Conservation (phyloP, 30 jellyfish, hydroid and myxozoan species). For the Chrysaora quinquecirrha region DNA sequence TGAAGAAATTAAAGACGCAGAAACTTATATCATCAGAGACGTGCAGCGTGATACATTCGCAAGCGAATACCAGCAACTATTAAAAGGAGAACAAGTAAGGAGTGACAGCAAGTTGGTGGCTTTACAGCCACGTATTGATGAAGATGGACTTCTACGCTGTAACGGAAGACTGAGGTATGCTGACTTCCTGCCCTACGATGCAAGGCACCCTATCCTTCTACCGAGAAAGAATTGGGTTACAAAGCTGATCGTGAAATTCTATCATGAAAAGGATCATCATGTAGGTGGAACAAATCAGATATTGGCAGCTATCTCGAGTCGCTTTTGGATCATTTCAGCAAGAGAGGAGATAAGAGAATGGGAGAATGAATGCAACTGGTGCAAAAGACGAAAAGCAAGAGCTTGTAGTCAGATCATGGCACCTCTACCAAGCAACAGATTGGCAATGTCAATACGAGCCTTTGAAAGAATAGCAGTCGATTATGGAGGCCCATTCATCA, state of each 20-base stretch:
- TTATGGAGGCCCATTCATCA: conserved; percentile 65
- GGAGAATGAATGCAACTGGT: conserved; percentile 25
- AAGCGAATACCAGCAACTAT: conserved; percentile 10
- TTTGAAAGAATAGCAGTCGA: conserved; percentile 57
- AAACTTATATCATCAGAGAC: neutral
- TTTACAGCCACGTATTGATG: conserved; percentile 35
- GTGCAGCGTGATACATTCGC: conserved; percentile 42
- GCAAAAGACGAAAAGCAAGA: conserved; percentile 46
- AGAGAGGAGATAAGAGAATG: conserved; percentile 30
- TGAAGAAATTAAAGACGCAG: conserved; percentile 37
- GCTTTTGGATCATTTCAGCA: neutral
- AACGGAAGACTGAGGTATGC: conserved; percentile 64
- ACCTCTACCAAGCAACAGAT: conserved; percentile 35
- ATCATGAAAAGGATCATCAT: neutral
- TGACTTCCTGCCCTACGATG: conserved; percentile 38
- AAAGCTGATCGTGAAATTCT: conserved; percentile 23
- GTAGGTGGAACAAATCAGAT: neutral
- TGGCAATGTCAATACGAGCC: conserved; percentile 40
- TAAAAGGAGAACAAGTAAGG: conserved; percentile 7
- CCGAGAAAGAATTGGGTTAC: conserved; percentile 37
- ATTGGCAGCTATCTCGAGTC: neutral
- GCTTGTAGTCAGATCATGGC: conserved; percentile 42
- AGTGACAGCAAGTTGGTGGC: conserved; percentile 9
- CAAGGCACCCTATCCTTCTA: conserved; percentile 37
- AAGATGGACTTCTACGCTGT: conserved; percentile 55